A percentile compares a stretch with the other conserved stretches of the same genome.
Evolutionary conservation across 1,140 invertebrate species (phyloP).

Genomic region (Orchestia grillus): DNA sequence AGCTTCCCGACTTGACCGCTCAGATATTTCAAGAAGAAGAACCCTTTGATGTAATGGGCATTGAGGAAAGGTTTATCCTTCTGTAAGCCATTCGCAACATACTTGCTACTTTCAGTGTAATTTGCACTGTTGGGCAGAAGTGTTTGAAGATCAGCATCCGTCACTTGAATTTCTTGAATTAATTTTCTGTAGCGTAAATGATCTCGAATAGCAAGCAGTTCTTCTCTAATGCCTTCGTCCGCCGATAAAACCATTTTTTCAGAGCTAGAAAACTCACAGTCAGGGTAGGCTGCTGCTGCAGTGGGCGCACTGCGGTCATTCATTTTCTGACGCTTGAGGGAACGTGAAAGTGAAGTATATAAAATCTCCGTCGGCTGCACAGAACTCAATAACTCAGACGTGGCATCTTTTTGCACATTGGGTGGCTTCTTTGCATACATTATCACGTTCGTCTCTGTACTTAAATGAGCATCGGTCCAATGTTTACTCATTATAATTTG

Average conservation of each 20-base stretch:
- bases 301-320: not conserved
- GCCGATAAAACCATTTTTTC: not conserved
- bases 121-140: constrained; percentile 66
- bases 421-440: not conserved
- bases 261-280: not conserved
- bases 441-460: not conserved
- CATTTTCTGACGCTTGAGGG: not conserved
- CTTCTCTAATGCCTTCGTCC: not conserved
- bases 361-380: not conserved
- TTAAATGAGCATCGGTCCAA: not conserved
- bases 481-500: not conserved
- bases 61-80: constrained; percentile 72
- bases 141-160: constrained; percentile 70
- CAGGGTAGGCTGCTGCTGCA: not conserved
- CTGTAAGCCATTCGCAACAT: constrained; percentile 73
- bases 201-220: not conserved
- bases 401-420: not conserved
- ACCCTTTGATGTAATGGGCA: constrained; percentile 73
- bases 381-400: not conserved
- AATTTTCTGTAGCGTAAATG: constrained; percentile 69
- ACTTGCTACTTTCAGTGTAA: constrained; percentile 62
- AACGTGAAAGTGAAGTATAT: not conserved
- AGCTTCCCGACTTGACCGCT: constrained; percentile 69
- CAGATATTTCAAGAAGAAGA: constrained; percentile 72
- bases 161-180: constrained; percentile 71